Evolutionary conservation across 2,888 invertebrate genomes (phyloP).

Genomic region (Lysandra coridon): DNA sequence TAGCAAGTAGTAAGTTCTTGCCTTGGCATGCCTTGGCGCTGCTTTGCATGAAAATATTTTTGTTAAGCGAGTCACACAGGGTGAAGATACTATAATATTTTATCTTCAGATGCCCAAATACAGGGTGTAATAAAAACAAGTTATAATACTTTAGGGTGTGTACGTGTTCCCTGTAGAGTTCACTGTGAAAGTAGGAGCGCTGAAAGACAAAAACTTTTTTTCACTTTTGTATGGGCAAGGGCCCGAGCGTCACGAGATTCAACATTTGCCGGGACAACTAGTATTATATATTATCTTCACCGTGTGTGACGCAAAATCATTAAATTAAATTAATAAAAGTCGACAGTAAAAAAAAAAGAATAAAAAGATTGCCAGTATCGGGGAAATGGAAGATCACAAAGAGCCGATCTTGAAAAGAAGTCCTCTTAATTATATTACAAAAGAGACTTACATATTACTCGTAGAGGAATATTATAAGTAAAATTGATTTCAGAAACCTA

Average conservation of each 20-base stretch:
- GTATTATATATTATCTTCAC: too few species aligned
- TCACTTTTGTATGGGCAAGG: too few species aligned
- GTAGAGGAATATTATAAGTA: background rate
- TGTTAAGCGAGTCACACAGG: background rate
- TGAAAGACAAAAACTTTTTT: too few species aligned
- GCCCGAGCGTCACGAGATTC: too few species aligned
- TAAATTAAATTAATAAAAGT: background rate
- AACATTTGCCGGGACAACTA: too few species aligned
- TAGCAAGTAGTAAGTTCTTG: background rate
- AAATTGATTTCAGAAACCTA: conserved; percentile 3
- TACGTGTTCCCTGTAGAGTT: too few species aligned
- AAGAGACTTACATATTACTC: background rate
- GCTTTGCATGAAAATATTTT: background rate
- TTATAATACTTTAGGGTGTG: too few species aligned
- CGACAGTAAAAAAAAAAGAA: background rate
- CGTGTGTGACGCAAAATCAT: background rate
- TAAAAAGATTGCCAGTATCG: background rate
- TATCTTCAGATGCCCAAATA: too few species aligned
- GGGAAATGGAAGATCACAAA: background rate
- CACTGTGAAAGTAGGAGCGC: too few species aligned
- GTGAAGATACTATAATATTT: too few species aligned
- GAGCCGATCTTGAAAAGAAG: background rate
- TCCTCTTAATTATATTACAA: background rate
- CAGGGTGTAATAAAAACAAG: too few species aligned
- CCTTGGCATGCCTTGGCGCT: background rate